Conservation (phyloP, 2,797 vertebrate genomes). For the Coregonus ussuriensis region DNA sequence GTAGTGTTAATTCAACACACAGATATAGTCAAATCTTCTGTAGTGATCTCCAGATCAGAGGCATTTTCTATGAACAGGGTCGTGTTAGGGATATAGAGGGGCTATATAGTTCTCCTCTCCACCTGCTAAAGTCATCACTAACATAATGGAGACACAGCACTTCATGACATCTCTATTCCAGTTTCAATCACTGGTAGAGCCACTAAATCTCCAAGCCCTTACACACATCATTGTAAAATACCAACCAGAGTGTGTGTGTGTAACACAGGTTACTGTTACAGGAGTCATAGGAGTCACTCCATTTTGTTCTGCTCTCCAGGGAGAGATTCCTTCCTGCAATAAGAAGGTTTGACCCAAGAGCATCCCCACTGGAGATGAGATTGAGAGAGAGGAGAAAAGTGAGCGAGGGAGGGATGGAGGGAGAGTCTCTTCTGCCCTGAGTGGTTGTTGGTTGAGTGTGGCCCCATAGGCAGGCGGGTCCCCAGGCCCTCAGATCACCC, state of each 20-base stretch:
- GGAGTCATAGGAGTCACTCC: slow-evolving; percentile 13
- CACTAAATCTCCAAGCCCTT: slow-evolving; percentile 2
- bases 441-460: background rate
- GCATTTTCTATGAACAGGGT: background rate
- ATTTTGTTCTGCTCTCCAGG: slow-evolving; percentile 21
- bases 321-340: background rate
- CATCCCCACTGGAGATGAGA: background rate
- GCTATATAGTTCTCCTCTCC: background rate
- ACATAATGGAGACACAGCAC: slow-evolving; percentile 36
- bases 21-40: background rate
- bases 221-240: background rate
- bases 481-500: slow-evolving; percentile 66
- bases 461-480: background rate
- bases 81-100: background rate
- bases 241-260: background rate
- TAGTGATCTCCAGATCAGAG: background rate
- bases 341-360: background rate
- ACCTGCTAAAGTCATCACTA: slow-evolving; percentile 44
- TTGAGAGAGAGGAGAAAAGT: background rate
- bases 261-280: background rate
- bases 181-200: slow-evolving; percentile 45
- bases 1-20: background rate
- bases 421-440: background rate
- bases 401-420: background rate
- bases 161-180: slow-evolving; percentile 41